These are phyloP conservation scores for Smittia aterrima DNA, from an alignment of 2,888 invertebrate species.

Conservation along the genomic window DNA sequence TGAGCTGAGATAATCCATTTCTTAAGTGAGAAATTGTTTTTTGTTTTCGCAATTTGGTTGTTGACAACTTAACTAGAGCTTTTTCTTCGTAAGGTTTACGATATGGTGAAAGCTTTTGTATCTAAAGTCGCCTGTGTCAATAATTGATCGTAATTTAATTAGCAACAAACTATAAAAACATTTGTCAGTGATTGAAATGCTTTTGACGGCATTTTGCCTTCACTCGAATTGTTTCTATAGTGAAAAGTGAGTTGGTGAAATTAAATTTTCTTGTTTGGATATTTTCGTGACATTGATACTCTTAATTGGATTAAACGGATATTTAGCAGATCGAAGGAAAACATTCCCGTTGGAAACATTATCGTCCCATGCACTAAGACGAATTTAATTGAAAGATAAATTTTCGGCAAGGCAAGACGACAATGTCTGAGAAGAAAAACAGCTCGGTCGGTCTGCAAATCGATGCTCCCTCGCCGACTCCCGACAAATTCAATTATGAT, in stretches of 20 bases:
- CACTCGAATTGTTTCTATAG: not conserved
- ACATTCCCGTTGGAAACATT: not conserved
- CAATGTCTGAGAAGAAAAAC: constrained; percentile 22
- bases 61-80: no score
- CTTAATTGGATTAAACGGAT: constrained; percentile 14
- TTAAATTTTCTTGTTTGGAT: not conserved
- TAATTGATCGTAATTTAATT: constrained; percentile 15
- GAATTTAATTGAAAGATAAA: constrained; percentile 18
- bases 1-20: no score
- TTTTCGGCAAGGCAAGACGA: not conserved
- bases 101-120: no score
- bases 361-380: not conserved
- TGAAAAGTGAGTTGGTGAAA: not conserved
- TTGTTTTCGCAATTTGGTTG: no score
- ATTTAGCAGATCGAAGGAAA: not conserved
- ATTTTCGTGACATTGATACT: not conserved
- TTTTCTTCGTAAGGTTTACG: no score
- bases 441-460: constrained; percentile 45
- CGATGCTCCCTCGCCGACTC: constrained; percentile 44
- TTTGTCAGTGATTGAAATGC: not conserved
- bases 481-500: not conserved
- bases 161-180: constrained; percentile 10
- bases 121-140: no score
- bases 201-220: constrained; percentile 30
- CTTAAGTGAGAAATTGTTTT: no score